Evolutionary conservation across 1,140 invertebrate genomes (phyloP), one percentile per base, ranked within the genome.

Genomic region (Paraescarpia echinospica): DNA sequence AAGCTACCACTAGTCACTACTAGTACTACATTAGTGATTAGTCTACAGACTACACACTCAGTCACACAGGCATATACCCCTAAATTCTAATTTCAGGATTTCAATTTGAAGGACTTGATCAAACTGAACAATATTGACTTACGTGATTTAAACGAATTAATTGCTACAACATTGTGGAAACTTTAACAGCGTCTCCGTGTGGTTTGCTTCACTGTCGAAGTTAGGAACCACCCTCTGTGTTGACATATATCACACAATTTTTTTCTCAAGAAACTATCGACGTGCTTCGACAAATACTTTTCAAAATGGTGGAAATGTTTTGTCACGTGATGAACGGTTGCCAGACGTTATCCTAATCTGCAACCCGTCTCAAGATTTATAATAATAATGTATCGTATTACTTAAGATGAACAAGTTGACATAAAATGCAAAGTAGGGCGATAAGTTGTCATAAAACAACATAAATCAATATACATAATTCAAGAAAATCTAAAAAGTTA

Each of bases 241-340:
- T 77, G 59, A 77, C 14, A 77, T 18, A 77, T 18, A 77, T 77
- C 59, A 77, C 59, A 18, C 18, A 77, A 77, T 77, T 77, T 77
- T 77, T 77, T 2, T 77, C n/a, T 22, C 59, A 18, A 77, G 59
- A 77, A 1, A 77, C 59, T n/a, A n/a, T 27, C 59, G 59, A 77
- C 59, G 59, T 77, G 59, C 59, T 77, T 77, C 59, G 59, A 77
- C 59, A 77, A 77, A 77, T 77, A 77, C 22, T 77, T 77, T 77
- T 77, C 59, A 77, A 77, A 77, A 77, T 77, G 59, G 59, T 77
- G 59, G 59, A 77, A 77, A 77, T 77, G 59, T 77, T 77, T 77
- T 77, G 59, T 77, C 59, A 77, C 59, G 59, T 77, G 59, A 77
- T 18, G 59, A 77, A 77, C 59, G 12, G 59, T 77, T 77, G 59